Evolutionary conservation across 2,797 vertebrate genomes (phyloP), one percentile per base, ranked within the genome.

Genomic region (Lagocephalus sceleratus): DNA sequence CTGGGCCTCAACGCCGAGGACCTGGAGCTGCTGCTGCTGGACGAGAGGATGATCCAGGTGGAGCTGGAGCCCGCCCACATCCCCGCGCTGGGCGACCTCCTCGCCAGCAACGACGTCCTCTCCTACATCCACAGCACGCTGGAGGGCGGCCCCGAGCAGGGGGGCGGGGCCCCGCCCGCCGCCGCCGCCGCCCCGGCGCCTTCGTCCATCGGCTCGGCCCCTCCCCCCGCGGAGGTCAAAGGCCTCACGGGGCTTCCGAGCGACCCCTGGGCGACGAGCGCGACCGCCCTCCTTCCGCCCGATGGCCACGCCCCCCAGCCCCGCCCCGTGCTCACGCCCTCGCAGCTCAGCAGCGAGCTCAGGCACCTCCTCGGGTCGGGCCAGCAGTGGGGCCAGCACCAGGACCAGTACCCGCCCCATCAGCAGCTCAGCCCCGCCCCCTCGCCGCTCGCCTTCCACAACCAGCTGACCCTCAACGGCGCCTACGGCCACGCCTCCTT

Each of bases 31-130:
- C 81, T 94, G 66, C 85, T 93, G 47, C 76, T 93, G 57, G 91
- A 93, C 15, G 89, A 94, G 71, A 83, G 90, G 66, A 92, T 89
- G 90, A 90, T 92, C 29, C 83, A 80, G 29, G 85, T 93, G 54
- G 88, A 90, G 57, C 78, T 90, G 73, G 90, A 90, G 50, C 63
- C 73, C 0, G 74, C 77, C 49, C 79, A 39, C 35, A 40, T 85
- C 21, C 87, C 66, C 0, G 67, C 83, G 0, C 81, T 92, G 1
- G 77, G 74, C 0, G 69, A 90, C 68, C 78, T 88, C 29, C 77
- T 93, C 20, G 73, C 85, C 48, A 91, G 88, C 60, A 77, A 78
- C 0, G 81, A 94, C 47, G 89, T 92, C 57, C 81, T 91, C 5
- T 90, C 91, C 47, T 90, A 82, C 11, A 63, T 89, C 57, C 91